Conservation (phyloP, 2,113 vertebrate genomes). For the Campylomormyrus numenius region DNA sequence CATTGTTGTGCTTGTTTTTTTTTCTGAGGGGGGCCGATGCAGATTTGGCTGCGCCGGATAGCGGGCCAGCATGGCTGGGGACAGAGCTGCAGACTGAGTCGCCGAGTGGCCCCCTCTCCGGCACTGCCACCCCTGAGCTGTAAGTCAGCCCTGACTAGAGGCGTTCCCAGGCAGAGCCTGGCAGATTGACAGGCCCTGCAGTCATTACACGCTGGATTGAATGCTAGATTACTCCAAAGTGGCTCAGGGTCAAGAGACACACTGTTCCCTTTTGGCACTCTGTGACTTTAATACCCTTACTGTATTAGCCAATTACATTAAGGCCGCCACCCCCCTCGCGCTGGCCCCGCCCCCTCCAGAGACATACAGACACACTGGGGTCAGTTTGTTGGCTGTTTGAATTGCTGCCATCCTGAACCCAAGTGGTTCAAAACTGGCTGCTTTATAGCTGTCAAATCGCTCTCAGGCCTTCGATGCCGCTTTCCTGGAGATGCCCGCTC, state of each 20-base stretch:
- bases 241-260: slow-evolving; percentile 97
- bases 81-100: slow-evolving; percentile 58
- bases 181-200: slow-evolving; percentile 98
- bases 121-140: slow-evolving; percentile 70
- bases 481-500: slow-evolving; percentile 44
- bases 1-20: too few species aligned
- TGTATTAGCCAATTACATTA: slow-evolving; percentile 99
- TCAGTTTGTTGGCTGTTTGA: slow-evolving; percentile 71
- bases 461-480: slow-evolving; percentile 59
- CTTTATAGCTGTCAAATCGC: slow-evolving; percentile 68
- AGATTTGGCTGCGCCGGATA: slow-evolving; percentile 72
- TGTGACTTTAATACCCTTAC: slow-evolving; percentile 99
- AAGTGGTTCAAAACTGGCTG: slow-evolving; percentile 56
- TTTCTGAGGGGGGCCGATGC: slow-evolving; percentile 70
- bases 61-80: slow-evolving; percentile 69
- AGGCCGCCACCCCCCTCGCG: slow-evolving; percentile 76
- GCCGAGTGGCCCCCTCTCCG: slow-evolving; percentile 66
- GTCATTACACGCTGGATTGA: slow-evolving; percentile 99
- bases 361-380: slow-evolving; percentile 53
- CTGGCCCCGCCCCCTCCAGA: slow-evolving; percentile 57
- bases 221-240: slow-evolving; percentile 99
- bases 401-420: slow-evolving; percentile 78
- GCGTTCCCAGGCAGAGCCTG: slow-evolving; percentile 80
- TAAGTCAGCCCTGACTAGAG: slow-evolving; percentile 77
- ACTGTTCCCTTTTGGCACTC: slow-evolving; percentile 97